Evolutionary conservation across 2,797 vertebrate genomes (phyloP), one percentile per base, ranked within the genome.

Genomic region (Danionella dracula): DNA sequence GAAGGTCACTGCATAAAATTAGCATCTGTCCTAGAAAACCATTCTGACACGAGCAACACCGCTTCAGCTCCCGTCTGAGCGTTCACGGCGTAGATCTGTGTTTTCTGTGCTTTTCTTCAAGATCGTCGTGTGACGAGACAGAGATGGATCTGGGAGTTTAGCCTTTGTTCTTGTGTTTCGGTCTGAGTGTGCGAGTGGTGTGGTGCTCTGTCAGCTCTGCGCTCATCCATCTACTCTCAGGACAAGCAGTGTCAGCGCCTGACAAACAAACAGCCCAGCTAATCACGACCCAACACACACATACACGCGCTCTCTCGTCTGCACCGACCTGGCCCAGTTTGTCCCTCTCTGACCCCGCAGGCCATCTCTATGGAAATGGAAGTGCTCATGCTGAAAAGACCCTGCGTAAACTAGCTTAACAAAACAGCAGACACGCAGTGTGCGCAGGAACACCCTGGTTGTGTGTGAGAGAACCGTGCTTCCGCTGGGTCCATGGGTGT

Each of bases 1-100:
- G 89, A 89, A 86, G 85, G 87, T 89, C 88, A 87, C 76, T 19
- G 85, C 81, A 87, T 89, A 84, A 87, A 88, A 90, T 89, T 84
- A 86, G 84, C 74, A 73, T 78, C 76, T 84, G 85, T 84, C 85
- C 85, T 82, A 87, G 84, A 87, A 87, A 87, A 81, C 77, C 75
- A 74, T 77, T 84, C 77, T 80, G 78, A 83, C 79, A 80, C 77
- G 79, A 64, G 20, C 68, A 55, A 76, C 71, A 68, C 76, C 73
- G 85, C 77, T 23, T 4, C 32, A 73, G 66, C 72, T 74, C 61
- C 32, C 12, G 27, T 55, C 51, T 21, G 31, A 23, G 60, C 15
- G n/a, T 46, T 49, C 16, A 5, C 8, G 40, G 34, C 64, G 49
- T 29, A 27, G 53, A 41, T 57, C 50, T 2, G 59, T 32, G 34